Evolutionary conservation across 2,797 vertebrate species (phyloP).

Genomic region (Microhierax caerulescens): DNA sequence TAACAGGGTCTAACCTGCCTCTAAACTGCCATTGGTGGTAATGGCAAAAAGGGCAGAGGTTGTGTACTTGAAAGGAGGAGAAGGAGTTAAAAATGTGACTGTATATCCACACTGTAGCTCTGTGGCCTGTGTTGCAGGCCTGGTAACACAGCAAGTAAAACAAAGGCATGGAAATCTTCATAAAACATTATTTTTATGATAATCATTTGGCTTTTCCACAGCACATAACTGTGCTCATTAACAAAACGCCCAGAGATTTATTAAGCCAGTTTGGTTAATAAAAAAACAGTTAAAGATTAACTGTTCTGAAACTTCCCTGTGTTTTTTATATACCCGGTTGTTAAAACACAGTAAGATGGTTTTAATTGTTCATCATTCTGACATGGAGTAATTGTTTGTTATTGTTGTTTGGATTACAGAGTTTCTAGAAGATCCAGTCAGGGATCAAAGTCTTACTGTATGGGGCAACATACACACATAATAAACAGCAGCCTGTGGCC

Average conservation of each 20-base stretch:
- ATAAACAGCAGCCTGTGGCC: background rate
- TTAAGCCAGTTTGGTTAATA: constrained; percentile 49
- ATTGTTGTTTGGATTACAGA: background rate
- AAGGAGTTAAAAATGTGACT: background rate
- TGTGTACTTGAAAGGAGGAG: background rate
- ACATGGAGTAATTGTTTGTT: constrained; percentile 40
- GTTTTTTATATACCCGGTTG: constrained; percentile 1
- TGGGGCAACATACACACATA: background rate
- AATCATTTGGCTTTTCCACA: constrained; percentile 59
- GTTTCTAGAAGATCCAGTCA: background rate
- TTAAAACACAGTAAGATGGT: constrained; percentile 65
- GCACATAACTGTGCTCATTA: constrained; percentile 36
- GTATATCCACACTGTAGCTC: background rate
- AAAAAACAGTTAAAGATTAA: constrained; percentile 59
- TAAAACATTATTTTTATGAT: constrained; percentile 28
- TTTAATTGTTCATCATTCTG: constrained; percentile 51
- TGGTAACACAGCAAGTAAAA: background rate
- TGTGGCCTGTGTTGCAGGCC: background rate
- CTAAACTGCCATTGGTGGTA: rapidly evolving
- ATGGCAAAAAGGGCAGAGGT: background rate
- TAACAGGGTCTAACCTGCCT: background rate
- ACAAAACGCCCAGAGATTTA: constrained; percentile 64
- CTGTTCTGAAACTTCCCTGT: constrained; percentile 41
- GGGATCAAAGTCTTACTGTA: constrained; percentile 3
- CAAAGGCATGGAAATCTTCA: background rate